A percentile compares a stretch with the other conserved stretches of the same genome.
Conservation (phyloP, 2,113 vertebrate genomes). For the Oriolus oriolus region DNA sequence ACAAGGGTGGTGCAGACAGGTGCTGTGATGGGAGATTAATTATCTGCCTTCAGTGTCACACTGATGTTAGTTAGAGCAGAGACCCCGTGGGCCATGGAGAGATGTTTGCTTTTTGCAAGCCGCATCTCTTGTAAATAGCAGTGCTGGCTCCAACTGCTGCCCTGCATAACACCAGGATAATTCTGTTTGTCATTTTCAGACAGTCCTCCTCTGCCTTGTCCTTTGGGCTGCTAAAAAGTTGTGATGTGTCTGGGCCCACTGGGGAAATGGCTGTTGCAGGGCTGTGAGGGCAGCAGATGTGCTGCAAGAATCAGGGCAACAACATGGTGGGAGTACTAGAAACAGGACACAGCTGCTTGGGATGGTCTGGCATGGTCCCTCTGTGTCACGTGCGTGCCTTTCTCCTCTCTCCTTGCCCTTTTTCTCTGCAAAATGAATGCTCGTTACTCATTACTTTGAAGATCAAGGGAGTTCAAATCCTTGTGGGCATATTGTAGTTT, state of each 20-base stretch:
- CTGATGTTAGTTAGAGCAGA: constrained; percentile 1
- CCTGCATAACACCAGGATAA: constrained; percentile 62
- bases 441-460: not conserved
- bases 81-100: constrained; percentile 33
- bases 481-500: not conserved
- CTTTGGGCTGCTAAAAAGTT: constrained; percentile 26
- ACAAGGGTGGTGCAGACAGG: constrained; percentile 41
- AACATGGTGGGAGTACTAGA: not conserved
- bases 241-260: constrained; percentile 24
- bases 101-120: constrained; percentile 66
- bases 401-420: not conserved
- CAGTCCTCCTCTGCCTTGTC: constrained; percentile 36
- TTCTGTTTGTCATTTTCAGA: constrained; percentile 74
- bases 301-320: not conserved
- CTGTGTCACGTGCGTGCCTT: not conserved
- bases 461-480: not conserved
- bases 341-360: not conserved
- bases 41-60: constrained; percentile 61
- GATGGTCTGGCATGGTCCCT: not conserved
- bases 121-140: constrained; percentile 66
- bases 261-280: constrained; percentile 18
- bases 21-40: constrained; percentile 72
- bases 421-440: not conserved
- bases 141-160: not conserved
- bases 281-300: not conserved